A percentile compares a stretch with the other conserved stretches of the same genome.
Conservation (phyloP, 2,797 vertebrate species). For the Coilia nasus region DNA sequence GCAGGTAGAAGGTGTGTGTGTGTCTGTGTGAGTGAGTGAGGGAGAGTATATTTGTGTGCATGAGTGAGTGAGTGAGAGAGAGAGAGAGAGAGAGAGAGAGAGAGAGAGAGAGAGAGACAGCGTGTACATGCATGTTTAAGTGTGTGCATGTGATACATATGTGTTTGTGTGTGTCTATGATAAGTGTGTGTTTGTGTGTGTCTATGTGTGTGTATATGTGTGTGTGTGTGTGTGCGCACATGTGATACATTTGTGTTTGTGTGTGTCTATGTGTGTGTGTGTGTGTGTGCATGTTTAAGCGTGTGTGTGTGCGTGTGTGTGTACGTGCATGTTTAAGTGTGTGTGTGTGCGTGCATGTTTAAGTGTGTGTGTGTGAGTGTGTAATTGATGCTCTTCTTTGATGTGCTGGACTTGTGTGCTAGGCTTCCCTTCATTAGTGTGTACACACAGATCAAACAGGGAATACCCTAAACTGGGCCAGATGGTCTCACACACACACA, state of each 20-base stretch:
- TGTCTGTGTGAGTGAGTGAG: too few species aligned
- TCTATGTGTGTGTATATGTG: too few species aligned
- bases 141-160: too few species aligned
- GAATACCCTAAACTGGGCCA: constrained; percentile 10
- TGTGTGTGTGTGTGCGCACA: too few species aligned
- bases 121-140: too few species aligned
- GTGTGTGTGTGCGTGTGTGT: background rate
- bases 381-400: background rate
- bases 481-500: background rate
- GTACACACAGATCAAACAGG: background rate
- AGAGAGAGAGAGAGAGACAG: too few species aligned
- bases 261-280: background rate
- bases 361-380: background rate
- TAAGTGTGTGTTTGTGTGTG: too few species aligned
- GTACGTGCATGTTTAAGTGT: background rate
- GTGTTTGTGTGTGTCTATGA: too few species aligned
- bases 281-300: background rate
- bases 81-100: too few species aligned
- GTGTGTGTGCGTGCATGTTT: background rate
- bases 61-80: too few species aligned
- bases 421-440: background rate
- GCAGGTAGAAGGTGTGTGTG: too few species aligned
- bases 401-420: background rate
- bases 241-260: background rate
- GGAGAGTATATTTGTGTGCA: too few species aligned